A percentile compares a stretch with the other conserved stretches of the same genome.
phyloP scores from a whole-genome alignment of 2,113 vertebrate species.

The Serranochromis macrocephalus region DNA sequence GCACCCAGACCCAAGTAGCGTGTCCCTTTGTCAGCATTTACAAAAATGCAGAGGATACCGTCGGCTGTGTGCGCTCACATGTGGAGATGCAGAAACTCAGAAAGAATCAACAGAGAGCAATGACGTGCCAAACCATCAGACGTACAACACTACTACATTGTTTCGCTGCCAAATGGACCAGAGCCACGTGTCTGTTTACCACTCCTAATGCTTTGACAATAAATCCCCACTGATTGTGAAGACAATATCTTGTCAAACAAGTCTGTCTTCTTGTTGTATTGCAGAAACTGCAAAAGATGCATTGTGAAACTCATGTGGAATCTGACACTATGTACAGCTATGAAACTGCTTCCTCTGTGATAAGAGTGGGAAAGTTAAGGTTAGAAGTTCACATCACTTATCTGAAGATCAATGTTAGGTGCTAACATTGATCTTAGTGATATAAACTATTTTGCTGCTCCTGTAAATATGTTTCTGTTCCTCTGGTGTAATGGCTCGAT shows the following conservation, averaged over 20 bases:
- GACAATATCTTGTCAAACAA: constrained; percentile 2
- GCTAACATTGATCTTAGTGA: not conserved
- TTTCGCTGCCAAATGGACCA: constrained; percentile 11
- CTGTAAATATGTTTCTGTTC: not conserved
- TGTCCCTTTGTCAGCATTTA: not conserved
- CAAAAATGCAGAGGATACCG: not conserved
- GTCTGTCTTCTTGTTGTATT: not conserved
- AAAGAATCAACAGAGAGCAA: not conserved
- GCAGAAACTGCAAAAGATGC: not conserved
- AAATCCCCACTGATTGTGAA: not conserved
- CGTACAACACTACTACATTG: constrained; percentile 31
- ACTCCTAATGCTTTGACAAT: not conserved
- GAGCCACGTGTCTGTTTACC: not conserved
- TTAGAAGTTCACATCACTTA: not conserved
- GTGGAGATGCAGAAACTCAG: not conserved
- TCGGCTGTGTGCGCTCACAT: not conserved
- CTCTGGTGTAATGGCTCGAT: not conserved
- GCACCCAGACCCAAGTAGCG: not conserved
- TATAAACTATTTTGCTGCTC: not conserved
- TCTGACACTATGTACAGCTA: not conserved
- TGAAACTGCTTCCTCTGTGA: not conserved
- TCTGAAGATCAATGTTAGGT: not conserved
- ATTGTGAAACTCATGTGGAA: not conserved
- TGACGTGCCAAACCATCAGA: constrained; percentile 11
- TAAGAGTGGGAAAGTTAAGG: not conserved